Base-by-base conservation (phyloP, 2,888 invertebrate species). In the Tachina fera region DNA sequence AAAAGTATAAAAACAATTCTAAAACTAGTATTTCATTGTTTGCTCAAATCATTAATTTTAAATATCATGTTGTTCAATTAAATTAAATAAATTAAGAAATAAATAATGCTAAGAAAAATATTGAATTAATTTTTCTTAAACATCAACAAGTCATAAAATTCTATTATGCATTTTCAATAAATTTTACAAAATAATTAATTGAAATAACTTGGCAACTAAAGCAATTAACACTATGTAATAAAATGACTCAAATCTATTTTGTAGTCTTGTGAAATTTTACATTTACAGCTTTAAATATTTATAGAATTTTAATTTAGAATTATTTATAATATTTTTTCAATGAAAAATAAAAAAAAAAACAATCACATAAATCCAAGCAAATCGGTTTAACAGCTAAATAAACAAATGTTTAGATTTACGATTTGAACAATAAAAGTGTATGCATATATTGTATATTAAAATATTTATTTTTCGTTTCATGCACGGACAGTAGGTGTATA, bases 121-220 rank as follows among this genome's bases (percentile, higher is more conserved):
- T 10, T 49, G 9, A 39, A 61, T 61, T 51, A 8, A 76, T 65
- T 39, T 58, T 58, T 76, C 11, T 65, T n/a, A 58, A 77, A 68
- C 47, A 76, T 77, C 67, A 77, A 77, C 39, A 77, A 68, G 58
- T 60, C 45, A 68, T 77, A 68, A 68, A 68, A 68, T n/a, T 65
- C 49, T 58, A 49, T 68, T 60, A 14, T 76, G 14, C 47, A 68
- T 41, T 60, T 77, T 68, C 41, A 49, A 68, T 77, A 67, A 67
- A 68, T 77, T 68, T 45, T 68, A 47, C 10, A 68, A 49, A 58
- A 60, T 77, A 68, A 60, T 60, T 77, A 77, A 77, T 68, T 58
- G 19, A 58, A 49, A 67, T 47, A 76, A 58, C 76, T 58, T 56
- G 56, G 65, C 65, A 76, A 67, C 43, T 67, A 76, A 77, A 77